Conservation (phyloP, 1,140 invertebrate species). For the Brachionus manjavacas region DNA sequence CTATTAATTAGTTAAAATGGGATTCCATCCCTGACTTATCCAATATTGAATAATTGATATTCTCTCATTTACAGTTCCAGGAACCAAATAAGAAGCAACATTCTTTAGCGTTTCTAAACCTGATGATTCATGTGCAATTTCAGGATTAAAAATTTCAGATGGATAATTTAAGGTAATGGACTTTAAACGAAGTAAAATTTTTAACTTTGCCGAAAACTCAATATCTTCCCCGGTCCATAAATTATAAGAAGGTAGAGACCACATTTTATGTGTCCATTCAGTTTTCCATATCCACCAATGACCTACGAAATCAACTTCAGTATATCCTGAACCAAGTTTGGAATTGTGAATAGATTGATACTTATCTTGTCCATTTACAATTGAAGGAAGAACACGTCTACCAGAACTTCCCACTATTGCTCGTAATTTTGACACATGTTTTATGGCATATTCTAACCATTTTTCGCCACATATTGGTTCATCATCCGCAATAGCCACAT, state of each 20-base stretch:
- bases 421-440: background rate
- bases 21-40: background rate
- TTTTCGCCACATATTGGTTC: background rate
- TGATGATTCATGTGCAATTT: background rate
- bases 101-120: background rate
- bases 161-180: background rate
- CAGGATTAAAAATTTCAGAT: background rate
- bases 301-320: background rate
- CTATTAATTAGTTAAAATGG: too few relatives aligned
- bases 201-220: background rate
- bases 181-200: background rate
- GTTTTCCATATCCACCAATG: background rate
- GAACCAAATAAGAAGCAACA: background rate
- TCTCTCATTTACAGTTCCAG: background rate
- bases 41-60: background rate
- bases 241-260: background rate
- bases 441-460: background rate
- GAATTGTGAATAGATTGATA: background rate
- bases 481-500: background rate
- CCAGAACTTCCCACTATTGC: background rate
- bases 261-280: background rate
- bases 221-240: background rate
- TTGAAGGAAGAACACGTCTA: background rate
- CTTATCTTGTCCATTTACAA: background rate
- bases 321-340: background rate